phyloP scores from a whole-genome alignment of 1,140 invertebrate species.

The Scaptomyza montana region DNA sequence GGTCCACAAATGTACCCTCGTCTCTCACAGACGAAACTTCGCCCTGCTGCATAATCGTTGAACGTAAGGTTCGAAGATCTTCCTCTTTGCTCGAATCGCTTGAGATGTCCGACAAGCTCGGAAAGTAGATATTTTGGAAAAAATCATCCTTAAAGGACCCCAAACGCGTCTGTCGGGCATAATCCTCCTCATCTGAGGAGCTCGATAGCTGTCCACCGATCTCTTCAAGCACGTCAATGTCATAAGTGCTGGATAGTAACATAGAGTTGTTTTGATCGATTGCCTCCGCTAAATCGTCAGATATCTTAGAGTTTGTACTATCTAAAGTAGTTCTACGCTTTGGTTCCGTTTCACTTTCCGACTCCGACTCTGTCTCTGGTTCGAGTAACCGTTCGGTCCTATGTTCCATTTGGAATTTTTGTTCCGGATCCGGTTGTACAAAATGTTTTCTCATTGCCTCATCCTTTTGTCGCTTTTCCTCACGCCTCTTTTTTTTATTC shows the following conservation, averaged over 20 bases:
- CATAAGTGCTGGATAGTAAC: too few relatives aligned
- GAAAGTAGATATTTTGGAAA: conserved; percentile 14
- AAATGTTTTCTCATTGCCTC: not conserved
- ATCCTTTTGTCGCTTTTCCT: conserved; percentile 3
- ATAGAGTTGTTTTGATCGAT: too few relatives aligned
- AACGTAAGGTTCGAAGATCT: not conserved
- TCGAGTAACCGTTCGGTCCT: not conserved
- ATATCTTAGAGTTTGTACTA: not conserved
- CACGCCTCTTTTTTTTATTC: conserved; percentile 12
- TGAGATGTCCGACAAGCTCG: conserved; percentile 24
- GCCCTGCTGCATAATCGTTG: not conserved
- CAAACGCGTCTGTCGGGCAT: not conserved
- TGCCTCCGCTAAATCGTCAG: not conserved
- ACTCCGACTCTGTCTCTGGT: not conserved
- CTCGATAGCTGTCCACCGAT: not conserved
- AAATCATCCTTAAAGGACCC: conserved; percentile 41
- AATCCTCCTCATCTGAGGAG: conserved; percentile 13
- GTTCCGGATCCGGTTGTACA: not conserved
- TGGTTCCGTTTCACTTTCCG: not conserved
- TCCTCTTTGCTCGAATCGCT: not conserved
- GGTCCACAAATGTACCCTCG: conserved; percentile 6
- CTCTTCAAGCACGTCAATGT: too few relatives aligned
- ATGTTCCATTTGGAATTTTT: not conserved
- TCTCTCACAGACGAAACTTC: not conserved
- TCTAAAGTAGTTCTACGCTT: too few relatives aligned